These are phyloP conservation scores for Lytechinus pictus DNA, from an alignment of 35 echinoderm and acorn worm species.

Conservation along the genomic window DNA sequence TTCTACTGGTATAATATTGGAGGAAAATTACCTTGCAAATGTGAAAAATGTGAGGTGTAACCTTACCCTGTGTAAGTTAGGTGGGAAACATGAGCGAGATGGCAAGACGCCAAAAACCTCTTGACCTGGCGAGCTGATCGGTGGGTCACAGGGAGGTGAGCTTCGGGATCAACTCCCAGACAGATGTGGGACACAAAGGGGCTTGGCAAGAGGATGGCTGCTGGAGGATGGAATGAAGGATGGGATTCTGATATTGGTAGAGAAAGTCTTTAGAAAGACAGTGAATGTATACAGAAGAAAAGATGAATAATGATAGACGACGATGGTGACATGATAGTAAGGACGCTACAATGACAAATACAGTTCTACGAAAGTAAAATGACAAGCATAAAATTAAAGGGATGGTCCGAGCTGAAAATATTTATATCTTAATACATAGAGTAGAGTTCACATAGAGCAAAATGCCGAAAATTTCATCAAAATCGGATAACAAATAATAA, in stretches of 20 bases:
- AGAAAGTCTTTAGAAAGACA: neutral
- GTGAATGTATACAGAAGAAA: neutral
- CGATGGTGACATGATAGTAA: neutral
- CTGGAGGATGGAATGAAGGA: neutral
- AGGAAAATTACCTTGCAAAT: conserved; percentile 43
- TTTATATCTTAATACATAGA: no score
- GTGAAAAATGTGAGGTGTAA: conserved; percentile 45
- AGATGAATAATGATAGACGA: neutral
- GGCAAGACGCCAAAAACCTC: conserved; percentile 31
- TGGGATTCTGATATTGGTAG: neutral
- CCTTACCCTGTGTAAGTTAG: conserved; percentile 7
- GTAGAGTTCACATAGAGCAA: no score
- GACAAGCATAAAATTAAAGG: neutral
- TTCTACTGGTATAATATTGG: conserved; percentile 15
- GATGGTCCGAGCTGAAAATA: no score
- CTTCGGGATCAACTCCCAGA: conserved; percentile 24
- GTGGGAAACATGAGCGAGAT: conserved; percentile 39
- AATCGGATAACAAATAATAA: no score
- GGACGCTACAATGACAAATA: neutral
- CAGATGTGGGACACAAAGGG: neutral
- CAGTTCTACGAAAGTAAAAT: neutral
- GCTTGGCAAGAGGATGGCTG: neutral
- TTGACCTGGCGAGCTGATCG: conserved; percentile 25
- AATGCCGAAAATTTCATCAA: no score
- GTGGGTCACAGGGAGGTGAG: conserved; percentile 34